phyloP scores from a whole-genome alignment of 2,113 vertebrate genomes.

The Oreotrochilus melanogaster region DNA sequence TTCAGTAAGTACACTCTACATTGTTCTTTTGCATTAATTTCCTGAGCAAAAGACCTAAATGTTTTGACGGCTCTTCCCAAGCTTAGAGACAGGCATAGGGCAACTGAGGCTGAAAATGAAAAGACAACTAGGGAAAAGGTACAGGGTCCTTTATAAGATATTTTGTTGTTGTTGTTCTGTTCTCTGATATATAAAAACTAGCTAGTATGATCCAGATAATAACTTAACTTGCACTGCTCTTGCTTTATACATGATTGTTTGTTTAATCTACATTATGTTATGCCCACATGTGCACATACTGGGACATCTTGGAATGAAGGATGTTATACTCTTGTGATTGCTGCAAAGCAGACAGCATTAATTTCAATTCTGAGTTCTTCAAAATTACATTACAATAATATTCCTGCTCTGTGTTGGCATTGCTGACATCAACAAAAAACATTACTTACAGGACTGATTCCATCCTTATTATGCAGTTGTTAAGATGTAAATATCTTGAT shows the following conservation, averaged over 20 bases:
- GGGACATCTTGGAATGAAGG: background rate
- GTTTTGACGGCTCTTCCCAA: background rate
- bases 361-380: background rate
- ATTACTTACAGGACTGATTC: slow-evolving; percentile 11
- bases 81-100: background rate
- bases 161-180: background rate
- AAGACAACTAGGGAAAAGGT: background rate
- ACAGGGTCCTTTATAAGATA: background rate
- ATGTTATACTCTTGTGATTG: background rate
- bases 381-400: background rate
- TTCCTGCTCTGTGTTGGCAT: background rate
- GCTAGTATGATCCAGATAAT: background rate
- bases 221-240: background rate
- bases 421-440: background rate
- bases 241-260: background rate
- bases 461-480: slow-evolving; percentile 36
- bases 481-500: background rate
- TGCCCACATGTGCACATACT: accelerated
- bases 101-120: background rate
- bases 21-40: background rate
- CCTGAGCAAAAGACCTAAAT: background rate
- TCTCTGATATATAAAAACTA: background rate
- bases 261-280: background rate
- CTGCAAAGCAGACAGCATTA: background rate
- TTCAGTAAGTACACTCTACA: background rate